Percentiles rank a stretch among this genome's conserved stretches.
phyloP scores from a whole-genome alignment of 2,888 invertebrate genomes.

The Osedax frankpressi region DNA sequence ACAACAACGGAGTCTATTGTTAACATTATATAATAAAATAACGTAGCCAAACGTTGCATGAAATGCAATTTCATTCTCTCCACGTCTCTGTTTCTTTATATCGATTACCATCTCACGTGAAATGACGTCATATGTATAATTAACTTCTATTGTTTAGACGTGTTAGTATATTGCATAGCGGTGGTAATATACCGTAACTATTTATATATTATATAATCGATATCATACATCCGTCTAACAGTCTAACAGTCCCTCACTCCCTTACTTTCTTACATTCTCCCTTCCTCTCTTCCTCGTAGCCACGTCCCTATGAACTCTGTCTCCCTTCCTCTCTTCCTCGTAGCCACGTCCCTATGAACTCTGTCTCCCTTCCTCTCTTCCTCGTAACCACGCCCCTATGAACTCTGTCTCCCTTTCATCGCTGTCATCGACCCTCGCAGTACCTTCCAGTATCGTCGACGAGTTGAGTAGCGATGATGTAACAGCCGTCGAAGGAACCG shows the following conservation, averaged over 20 bases:
- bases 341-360: neutral
- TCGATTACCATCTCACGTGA: no score
- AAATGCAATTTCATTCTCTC: no score
- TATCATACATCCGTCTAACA: no score
- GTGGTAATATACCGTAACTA: no score
- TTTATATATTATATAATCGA: no score
- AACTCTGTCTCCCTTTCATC: neutral
- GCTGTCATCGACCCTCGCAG: slow-evolving; percentile 50
- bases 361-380: neutral
- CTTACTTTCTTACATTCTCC: neutral
- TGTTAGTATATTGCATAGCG: no score
- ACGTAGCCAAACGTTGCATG: no score
- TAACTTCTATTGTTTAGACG: no score
- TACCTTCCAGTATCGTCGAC: slow-evolving; percentile 83
- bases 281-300: neutral
- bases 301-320: neutral
- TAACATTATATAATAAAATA: no score
- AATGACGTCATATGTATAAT: no score
- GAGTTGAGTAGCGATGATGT: slow-evolving; percentile 65
- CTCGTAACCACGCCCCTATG: neutral
- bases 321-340: neutral
- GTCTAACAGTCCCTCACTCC: neutral
- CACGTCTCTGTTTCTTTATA: no score
- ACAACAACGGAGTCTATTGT: no score
- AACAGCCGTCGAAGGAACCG: slow-evolving; percentile 81